phyloP scores from a whole-genome alignment of 2,797 vertebrate genomes.

The Percopsis omiscomaycus region DNA sequence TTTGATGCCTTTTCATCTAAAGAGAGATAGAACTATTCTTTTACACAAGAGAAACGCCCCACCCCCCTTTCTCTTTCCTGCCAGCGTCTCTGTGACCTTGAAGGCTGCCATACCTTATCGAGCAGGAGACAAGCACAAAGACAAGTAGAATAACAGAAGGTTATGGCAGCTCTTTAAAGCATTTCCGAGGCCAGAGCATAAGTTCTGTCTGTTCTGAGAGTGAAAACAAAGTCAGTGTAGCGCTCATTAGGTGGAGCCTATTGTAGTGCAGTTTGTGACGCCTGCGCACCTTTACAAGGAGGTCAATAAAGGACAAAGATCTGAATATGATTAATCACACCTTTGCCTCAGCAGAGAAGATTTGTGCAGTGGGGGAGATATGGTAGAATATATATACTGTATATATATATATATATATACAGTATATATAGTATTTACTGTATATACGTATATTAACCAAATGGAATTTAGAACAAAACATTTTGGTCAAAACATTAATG shows the following conservation, averaged over 20 bases:
- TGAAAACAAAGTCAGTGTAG: constrained; percentile 64
- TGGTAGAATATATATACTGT: neutral
- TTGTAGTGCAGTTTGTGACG: constrained; percentile 38
- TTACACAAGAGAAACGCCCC: constrained; percentile 70
- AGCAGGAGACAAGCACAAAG: constrained; percentile 77
- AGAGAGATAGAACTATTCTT: constrained; percentile 69
- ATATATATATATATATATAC: too few species aligned
- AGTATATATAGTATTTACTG: too few species aligned
- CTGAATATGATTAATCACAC: constrained; percentile 61
- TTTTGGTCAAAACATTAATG: too few species aligned
- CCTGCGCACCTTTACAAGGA: constrained; percentile 60
- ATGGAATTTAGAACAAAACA: too few species aligned
- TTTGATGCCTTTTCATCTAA: constrained; percentile 78
- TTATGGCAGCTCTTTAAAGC: constrained; percentile 76
- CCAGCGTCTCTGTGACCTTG: constrained; percentile 74
- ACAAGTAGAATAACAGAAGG: constrained; percentile 73
- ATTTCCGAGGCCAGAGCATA: constrained; percentile 65
- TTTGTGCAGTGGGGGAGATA: constrained; percentile 19
- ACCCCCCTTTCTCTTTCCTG: constrained; percentile 33
- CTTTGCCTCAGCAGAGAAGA: constrained; percentile 38
- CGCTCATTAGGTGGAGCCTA: constrained; percentile 66
- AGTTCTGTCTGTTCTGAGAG: constrained; percentile 66
- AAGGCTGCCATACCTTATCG: constrained; percentile 75
- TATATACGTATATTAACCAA: too few species aligned
- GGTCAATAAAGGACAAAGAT: constrained; percentile 70